Evolutionary conservation across 2,113 vertebrate genomes (phyloP).

Genomic region (Myotis davidii): DNA sequence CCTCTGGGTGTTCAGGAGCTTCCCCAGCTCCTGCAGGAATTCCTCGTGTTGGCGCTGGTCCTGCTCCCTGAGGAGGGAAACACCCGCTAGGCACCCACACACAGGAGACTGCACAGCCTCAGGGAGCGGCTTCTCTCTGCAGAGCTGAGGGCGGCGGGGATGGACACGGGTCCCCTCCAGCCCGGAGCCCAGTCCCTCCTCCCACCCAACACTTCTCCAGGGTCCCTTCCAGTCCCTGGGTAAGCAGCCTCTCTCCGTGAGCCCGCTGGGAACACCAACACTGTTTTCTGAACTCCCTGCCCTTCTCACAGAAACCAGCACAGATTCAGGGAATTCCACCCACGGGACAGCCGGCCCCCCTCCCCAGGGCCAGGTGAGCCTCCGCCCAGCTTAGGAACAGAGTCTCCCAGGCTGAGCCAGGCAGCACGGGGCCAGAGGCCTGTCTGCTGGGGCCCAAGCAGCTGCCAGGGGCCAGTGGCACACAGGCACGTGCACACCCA

Average conservation of each 20-base stretch:
- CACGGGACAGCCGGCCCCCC: too few species aligned
- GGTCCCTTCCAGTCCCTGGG: neutral
- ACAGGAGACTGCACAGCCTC: rapidly evolving
- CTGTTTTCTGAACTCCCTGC: too few species aligned
- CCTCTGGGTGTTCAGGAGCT: conserved; percentile 81
- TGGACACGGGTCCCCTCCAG: neutral
- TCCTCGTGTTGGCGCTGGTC: conserved; percentile 85
- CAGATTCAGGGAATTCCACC: too few species aligned
- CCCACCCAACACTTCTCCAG: rapidly evolving
- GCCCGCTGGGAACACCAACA: too few species aligned
- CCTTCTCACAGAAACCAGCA: too few species aligned
- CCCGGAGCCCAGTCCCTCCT: rapidly evolving
- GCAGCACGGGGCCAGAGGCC: too few species aligned
- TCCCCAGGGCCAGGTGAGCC: too few species aligned
- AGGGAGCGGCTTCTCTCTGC: neutral
- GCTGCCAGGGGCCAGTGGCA: too few species aligned
- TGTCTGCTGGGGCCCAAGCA: too few species aligned
- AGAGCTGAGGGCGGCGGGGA: neutral
- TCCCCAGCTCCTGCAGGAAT: conserved; percentile 88
- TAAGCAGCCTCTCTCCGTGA: rapidly evolving
- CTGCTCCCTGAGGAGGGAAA: conserved; percentile 82
- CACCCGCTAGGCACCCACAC: neutral
- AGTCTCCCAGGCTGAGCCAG: too few species aligned
- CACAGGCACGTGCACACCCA: too few species aligned
- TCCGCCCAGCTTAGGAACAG: too few species aligned